Evolutionary conservation across 2,113 vertebrate genomes (phyloP).

Genomic region (Pterocles orientalis): DNA sequence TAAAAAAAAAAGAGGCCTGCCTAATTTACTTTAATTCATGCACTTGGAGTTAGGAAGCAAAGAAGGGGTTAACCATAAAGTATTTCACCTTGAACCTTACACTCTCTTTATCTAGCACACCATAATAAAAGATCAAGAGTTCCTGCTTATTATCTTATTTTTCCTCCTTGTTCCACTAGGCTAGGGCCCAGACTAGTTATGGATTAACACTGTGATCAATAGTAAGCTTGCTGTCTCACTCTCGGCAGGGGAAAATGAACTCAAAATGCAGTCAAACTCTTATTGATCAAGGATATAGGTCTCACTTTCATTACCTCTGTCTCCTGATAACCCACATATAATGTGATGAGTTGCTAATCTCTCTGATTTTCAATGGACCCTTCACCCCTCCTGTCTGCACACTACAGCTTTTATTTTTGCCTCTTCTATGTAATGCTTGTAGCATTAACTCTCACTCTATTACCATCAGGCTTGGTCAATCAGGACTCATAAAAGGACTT

Average conservation of each 20-base stretch:
- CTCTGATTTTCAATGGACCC: constrained; percentile 92
- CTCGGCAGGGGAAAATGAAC: constrained; percentile 95
- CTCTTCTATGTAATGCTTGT: constrained; percentile 68
- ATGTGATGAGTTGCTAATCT: constrained; percentile 96
- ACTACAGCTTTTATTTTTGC: constrained; percentile 74
- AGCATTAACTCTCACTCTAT: constrained; percentile 68
- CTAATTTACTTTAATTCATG: constrained; percentile 14
- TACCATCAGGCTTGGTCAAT: constrained; percentile 73
- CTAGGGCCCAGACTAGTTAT: constrained; percentile 92
- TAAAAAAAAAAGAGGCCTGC: neutral
- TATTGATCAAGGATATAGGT: constrained; percentile 92
- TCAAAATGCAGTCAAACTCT: constrained; percentile 96
- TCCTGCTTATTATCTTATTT: constrained; percentile 89
- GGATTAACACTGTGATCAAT: constrained; percentile 97
- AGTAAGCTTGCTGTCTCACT: constrained; percentile 89
- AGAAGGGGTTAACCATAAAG: constrained; percentile 77
- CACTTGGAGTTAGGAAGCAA: constrained; percentile 55
- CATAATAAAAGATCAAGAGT: constrained; percentile 90
- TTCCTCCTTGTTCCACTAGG: constrained; percentile 83
- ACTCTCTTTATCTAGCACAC: constrained; percentile 80
- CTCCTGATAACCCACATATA: constrained; percentile 95
- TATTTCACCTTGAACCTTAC: constrained; percentile 77
- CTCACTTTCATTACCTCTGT: constrained; percentile 92
- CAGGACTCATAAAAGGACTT: constrained; percentile 65
- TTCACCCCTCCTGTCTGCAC: constrained; percentile 78